phyloP scores from a whole-genome alignment of 1,140 invertebrate genomes.

The Neodiprion fabricii region DNA sequence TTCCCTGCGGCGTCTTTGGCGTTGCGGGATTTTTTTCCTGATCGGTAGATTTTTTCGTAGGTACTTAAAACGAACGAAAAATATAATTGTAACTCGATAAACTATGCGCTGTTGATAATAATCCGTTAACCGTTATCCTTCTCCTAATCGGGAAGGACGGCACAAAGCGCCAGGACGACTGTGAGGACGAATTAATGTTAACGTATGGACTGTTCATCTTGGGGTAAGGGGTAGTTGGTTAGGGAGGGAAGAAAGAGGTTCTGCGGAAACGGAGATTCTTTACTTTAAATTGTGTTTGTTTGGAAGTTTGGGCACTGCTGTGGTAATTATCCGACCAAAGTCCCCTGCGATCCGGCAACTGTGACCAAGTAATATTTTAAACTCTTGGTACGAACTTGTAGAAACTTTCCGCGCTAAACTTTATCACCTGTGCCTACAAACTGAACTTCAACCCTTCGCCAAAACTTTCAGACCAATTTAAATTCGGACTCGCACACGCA shows the following conservation, averaged over 20 bases:
- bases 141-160: no score
- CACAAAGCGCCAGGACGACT: conserved; percentile 22
- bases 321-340: conserved; percentile 44
- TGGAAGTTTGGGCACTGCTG: conserved; percentile 46
- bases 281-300: conserved; percentile 50
- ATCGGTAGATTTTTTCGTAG: conserved; percentile 42
- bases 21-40: conserved; percentile 37
- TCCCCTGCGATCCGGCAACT: conserved; percentile 35
- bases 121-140: no score
- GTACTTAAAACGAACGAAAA: conserved; percentile 39
- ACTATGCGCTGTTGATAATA: not conserved
- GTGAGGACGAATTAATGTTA: conserved; percentile 19
- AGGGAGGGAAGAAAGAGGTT: conserved; percentile 26
- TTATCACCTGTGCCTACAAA: not conserved
- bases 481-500: not conserved
- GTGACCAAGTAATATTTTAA: conserved; percentile 38
- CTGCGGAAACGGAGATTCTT: conserved; percentile 21
- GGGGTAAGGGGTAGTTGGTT: not conserved
- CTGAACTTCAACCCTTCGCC: not conserved
- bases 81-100: not conserved
- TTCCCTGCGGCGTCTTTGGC: conserved; percentile 33
- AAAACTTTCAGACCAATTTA: conserved; percentile 11
- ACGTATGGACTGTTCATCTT: not conserved
- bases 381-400: conserved; percentile 36
- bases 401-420: conserved; percentile 30